These are phyloP conservation scores for Amphimedon queenslandica DNA, from an alignment of 37 sponge, comb jelly and placozoan species.

Conservation along the genomic window DNA sequence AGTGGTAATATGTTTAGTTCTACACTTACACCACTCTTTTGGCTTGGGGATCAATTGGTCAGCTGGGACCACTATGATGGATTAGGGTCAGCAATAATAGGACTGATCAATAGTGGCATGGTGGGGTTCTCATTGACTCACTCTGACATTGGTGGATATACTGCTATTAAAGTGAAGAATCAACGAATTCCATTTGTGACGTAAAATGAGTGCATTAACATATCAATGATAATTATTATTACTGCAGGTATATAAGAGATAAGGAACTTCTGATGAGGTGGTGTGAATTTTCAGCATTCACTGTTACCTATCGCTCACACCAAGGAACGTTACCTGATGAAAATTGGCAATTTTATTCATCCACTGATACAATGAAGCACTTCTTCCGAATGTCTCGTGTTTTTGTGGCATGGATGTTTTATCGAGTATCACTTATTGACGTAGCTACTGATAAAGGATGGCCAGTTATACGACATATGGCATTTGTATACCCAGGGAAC, in stretches of 20 bases:
- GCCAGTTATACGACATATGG: slow-evolving; percentile 63
- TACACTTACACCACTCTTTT: slow-evolving; percentile 33
- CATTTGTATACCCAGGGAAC: slow-evolving; percentile 48
- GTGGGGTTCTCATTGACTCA: slow-evolving; percentile 63
- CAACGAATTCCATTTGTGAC: neutral
- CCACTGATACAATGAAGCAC: slow-evolving; percentile 54
- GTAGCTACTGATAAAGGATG: slow-evolving; percentile 49
- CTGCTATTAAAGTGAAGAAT: slow-evolving; percentile 41
- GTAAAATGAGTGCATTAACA: neutral
- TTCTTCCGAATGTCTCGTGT: slow-evolving; percentile 73
- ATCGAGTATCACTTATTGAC: slow-evolving; percentile 43
- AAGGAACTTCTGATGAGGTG: slow-evolving; percentile 70
- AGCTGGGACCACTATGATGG: slow-evolving; percentile 77
- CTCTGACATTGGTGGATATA: slow-evolving; percentile 86
- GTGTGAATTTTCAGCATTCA: slow-evolving; percentile 76
- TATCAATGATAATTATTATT: too few species aligned
- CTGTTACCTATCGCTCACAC: slow-evolving; percentile 61
- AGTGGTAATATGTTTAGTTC: slow-evolving; percentile 51
- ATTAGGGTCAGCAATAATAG: slow-evolving; percentile 57
- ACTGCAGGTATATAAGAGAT: slow-evolving; percentile 46
- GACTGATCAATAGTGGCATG: slow-evolving; percentile 50
- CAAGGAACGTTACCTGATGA: slow-evolving; percentile 61
- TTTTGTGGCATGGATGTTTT: slow-evolving; percentile 53
- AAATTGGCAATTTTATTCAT: slow-evolving; percentile 67
- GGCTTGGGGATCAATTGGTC: slow-evolving; percentile 80